Evolutionary conservation across 2,113 vertebrate genomes (phyloP), one percentile per base, ranked within the genome.

Genomic region (Motacilla tschutschensis): DNA sequence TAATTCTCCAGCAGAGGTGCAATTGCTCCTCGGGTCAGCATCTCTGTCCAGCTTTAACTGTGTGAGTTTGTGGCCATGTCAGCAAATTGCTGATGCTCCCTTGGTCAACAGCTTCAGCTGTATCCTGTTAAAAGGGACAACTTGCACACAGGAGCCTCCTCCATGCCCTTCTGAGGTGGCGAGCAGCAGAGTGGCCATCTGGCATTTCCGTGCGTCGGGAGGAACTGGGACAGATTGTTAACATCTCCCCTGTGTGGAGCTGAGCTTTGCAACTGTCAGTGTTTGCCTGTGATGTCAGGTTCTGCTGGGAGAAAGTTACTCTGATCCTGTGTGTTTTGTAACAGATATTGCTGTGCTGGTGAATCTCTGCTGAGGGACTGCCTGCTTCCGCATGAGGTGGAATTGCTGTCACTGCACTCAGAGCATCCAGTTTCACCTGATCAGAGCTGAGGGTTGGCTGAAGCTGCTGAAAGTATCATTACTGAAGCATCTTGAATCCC

Each of bases 261-360:
- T 14, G 51, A 62, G 47, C 35, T 72, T 40, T 79, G 54, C 62
- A 79, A 63, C 62, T 63, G n/a, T 17, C 72, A 78, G 65, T 1
- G 1, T 75, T 79, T 0, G 4, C 80, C 69, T 72, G 77, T 69
- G 74, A 62, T 41, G 54, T 62, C 65, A 71, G 35, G 1, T 67
- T 92, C 81, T 58, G 54, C 76, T 65, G 63, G 59, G 62, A 75
- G 83, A 93, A 85, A 85, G 66, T 80, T 29, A 18, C n/a, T 65
- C 83, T 31, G 31, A 0, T 55, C 48, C 31, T 48, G 79, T 53
- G 65, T 80, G 54, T 55, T 91, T 85, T 78, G 91, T 85, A 47
- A 20, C 51, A 88, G 67, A 41, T 57, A 48, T 28, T 47, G 62
- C 67, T n/a, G 57, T 17, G 48, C 80, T 91, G 20, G 0, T 79